A percentile compares a stretch with the other conserved stretches of the same genome.
These are phyloP conservation scores for Zootoca vivipara DNA, from an alignment of 2,113 vertebrate genomes.

Conservation along the genomic window DNA sequence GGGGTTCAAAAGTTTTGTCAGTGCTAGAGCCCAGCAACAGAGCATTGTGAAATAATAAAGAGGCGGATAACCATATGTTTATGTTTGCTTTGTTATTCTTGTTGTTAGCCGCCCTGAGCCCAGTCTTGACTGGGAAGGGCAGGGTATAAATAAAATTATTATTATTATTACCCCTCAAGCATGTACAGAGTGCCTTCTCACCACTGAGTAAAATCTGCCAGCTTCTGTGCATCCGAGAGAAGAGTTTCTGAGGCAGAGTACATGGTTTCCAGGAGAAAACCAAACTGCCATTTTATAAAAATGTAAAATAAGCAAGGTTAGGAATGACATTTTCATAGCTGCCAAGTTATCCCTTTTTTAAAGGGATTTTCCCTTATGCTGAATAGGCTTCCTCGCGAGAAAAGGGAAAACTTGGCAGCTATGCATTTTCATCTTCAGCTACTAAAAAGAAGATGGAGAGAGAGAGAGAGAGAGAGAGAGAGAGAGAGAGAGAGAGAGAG, in stretches of 20 bases:
- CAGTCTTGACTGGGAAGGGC: too few relatives aligned
- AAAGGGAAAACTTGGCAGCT: too few relatives aligned
- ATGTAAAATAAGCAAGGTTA: background rate
- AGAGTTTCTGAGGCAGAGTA: background rate
- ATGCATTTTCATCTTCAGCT: background rate
- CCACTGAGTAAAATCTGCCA: background rate
- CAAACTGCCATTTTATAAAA: background rate
- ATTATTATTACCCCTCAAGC: too few relatives aligned
- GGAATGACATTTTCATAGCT: slow-evolving; percentile 4
- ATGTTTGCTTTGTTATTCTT: too few relatives aligned
- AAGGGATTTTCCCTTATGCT: too few relatives aligned
- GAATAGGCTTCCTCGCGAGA: too few relatives aligned
- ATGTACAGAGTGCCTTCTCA: background rate
- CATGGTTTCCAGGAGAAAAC: background rate
- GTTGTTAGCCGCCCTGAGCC: too few relatives aligned
- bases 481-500: background rate
- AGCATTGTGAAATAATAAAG: background rate
- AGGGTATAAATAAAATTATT: too few relatives aligned
- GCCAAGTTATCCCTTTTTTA: too few relatives aligned
- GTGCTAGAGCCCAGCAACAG: background rate
- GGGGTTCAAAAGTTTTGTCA: background rate
- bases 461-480: background rate
- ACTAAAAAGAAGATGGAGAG: slow-evolving; percentile 14
- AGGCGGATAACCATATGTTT: background rate
- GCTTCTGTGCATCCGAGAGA: background rate